Base-by-base conservation (phyloP, 2,888 invertebrate species). In the Spisula subtruncata region DNA sequence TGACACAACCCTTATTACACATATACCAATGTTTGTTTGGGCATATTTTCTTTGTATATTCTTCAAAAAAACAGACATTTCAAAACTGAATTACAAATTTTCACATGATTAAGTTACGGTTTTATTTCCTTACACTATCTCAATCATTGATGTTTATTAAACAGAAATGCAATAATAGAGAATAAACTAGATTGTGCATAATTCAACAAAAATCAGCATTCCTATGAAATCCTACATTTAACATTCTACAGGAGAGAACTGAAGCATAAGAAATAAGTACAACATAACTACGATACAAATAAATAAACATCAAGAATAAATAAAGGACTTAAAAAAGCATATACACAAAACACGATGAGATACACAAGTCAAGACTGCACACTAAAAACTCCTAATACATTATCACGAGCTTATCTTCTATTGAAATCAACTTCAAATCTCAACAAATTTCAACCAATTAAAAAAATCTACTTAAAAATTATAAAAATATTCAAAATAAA, bases 231-330 rank as follows among this genome's bases (percentile, higher is more conserved):
- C 25, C n/a, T 10, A 6, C n/a, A 25, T 25, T n/a, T 25, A n/a
- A 25, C 60, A 66, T 4, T 66, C 60, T 25, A 25, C 60, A 51
- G 85, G 85, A 85, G 85, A 85, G n/a, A 85, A 85, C 85, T 71
- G 29, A 85, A 56, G 80, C 18, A 46, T 20, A 48, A 25, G 51
- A 81, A 51, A 32, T 79, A 48, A 29, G 25, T 54, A 85, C 79
- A 80, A 85, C 85, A 85, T 32, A 35, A 35, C 56, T 82, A 80
- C 56, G 25, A 51, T 18, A 79, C 79, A 80, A 85, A 85, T 85
- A 85, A 85, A 85, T 85, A 85, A 85, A 80, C 79, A 80, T 85
- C 41, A 79, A 41, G 85, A 85, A 85, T 85, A 85, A 82, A 87
- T 87, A 87, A 32, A 10, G 51, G 82, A 81, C 51, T 48, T 75